These are phyloP conservation scores for Salminus brasiliensis DNA, from an alignment of 2,113 vertebrate genomes.

Conservation along the genomic window DNA sequence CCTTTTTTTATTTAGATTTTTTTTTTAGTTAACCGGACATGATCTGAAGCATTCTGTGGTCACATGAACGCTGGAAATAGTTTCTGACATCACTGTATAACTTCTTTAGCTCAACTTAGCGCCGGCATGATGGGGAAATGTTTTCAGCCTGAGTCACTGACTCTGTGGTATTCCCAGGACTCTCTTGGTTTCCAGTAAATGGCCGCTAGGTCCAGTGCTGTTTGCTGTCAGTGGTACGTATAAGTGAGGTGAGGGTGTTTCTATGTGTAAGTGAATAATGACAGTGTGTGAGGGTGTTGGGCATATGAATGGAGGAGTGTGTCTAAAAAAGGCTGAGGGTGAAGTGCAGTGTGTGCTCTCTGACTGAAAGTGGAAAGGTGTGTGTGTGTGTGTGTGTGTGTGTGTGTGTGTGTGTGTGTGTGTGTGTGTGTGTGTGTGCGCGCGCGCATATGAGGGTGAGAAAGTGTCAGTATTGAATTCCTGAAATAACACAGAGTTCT, in stretches of 20 bases:
- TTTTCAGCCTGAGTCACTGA: neutral
- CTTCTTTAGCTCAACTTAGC: neutral
- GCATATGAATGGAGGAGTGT: neutral
- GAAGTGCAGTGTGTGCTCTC: neutral
- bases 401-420: neutral
- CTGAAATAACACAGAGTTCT: constrained; percentile 68
- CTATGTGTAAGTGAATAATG: neutral
- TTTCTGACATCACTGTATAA: neutral
- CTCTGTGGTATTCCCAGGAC: neutral
- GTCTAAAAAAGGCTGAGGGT: neutral
- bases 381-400: constrained; percentile 20
- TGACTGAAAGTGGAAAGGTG: constrained; percentile 2
- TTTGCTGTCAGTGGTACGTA: neutral
- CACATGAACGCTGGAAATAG: neutral
- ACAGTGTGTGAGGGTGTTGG: neutral
- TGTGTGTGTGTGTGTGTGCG: constrained; percentile 27
- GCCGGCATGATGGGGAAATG: neutral
- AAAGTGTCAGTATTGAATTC: constrained; percentile 66
- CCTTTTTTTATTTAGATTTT: too few relatives aligned
- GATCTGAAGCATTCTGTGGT: too few relatives aligned
- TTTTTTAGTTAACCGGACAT: too few relatives aligned
- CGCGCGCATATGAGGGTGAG: neutral
- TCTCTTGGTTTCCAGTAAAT: neutral
- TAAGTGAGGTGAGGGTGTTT: neutral
- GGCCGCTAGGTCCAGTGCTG: neutral